A percentile compares a stretch with the other conserved stretches of the same genome.
phyloP scores from a whole-genome alignment of 2,797 vertebrate genomes.

The Peromyscus eremicus region DNA sequence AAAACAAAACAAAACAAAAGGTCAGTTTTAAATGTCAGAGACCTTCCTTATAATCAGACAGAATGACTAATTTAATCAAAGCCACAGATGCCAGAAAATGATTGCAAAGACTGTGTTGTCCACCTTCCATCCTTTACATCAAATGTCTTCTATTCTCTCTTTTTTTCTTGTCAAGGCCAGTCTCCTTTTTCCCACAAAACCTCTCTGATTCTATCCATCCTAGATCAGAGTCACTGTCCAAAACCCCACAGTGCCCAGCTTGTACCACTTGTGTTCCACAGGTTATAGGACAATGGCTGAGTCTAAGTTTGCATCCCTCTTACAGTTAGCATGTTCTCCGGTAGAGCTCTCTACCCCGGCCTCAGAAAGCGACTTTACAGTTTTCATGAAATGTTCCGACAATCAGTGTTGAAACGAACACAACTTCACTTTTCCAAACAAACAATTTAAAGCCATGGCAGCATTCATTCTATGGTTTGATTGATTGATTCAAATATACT shows the following conservation, averaged over 20 bases:
- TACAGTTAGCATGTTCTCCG: not conserved
- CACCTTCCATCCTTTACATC: not conserved
- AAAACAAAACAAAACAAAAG: too few relatives aligned
- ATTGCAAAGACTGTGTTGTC: not conserved
- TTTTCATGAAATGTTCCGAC: constrained; percentile 3
- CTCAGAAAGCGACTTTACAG: not conserved
- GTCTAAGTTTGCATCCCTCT: not conserved
- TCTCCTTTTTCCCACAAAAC: not conserved
- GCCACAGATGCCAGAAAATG: not conserved
- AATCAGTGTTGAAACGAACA: not conserved
- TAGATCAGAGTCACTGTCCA: not conserved
- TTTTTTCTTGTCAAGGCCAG: not conserved
- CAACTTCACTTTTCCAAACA: not conserved
- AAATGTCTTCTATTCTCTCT: not conserved
- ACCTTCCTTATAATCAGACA: not conserved
- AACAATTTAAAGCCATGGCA: not conserved
- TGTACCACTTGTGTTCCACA: not conserved
- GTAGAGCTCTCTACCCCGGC: not conserved
- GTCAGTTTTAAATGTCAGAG: constrained; percentile 41
- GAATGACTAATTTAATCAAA: not conserved
- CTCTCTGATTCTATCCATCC: not conserved
- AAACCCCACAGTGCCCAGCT: not conserved
- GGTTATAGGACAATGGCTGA: not conserved
- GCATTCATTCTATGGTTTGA: not conserved
- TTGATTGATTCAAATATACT: not conserved